Conservation (phyloP, 2,888 invertebrate genomes). For the Crocallis elinguaria region DNA sequence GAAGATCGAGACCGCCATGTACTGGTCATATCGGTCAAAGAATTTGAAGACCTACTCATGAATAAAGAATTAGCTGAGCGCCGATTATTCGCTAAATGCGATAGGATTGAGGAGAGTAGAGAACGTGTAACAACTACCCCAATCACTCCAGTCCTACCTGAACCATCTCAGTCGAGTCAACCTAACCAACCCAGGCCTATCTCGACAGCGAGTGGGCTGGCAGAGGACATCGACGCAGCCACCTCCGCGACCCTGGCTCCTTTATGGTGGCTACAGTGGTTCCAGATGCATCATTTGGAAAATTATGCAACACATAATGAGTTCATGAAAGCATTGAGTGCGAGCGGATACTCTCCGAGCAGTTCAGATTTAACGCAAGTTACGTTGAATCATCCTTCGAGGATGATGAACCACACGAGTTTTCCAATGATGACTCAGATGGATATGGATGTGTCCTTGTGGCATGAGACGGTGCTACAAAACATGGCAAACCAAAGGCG, state of each 20-base stretch:
- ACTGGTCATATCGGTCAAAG: constrained; percentile 88
- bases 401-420: constrained; percentile 73
- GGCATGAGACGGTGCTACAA: constrained; percentile 87
- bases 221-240: constrained; percentile 88
- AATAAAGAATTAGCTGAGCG: not conserved
- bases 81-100: not conserved
- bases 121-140: constrained; percentile 25
- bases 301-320: no score
- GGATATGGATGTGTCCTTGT: constrained; percentile 88
- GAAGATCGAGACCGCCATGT: constrained; percentile 89
- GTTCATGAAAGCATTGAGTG: constrained; percentile 83
- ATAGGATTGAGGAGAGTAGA: not conserved
- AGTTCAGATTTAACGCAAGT: constrained; percentile 81
- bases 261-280: constrained; percentile 90
- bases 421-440: constrained; percentile 73
- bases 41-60: constrained; percentile 85
- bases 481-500: constrained; percentile 57
- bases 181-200: constrained; percentile 63
- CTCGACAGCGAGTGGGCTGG: constrained; percentile 75
- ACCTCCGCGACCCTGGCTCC: constrained; percentile 89
- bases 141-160: constrained; percentile 40
- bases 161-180: constrained; percentile 52
- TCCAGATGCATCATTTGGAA: constrained; percentile 84
- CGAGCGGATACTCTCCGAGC: constrained; percentile 75
- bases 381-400: constrained; percentile 67